phyloP scores from a whole-genome alignment of 2,113 vertebrate genomes.

The Benthochromis sp. region DNA sequence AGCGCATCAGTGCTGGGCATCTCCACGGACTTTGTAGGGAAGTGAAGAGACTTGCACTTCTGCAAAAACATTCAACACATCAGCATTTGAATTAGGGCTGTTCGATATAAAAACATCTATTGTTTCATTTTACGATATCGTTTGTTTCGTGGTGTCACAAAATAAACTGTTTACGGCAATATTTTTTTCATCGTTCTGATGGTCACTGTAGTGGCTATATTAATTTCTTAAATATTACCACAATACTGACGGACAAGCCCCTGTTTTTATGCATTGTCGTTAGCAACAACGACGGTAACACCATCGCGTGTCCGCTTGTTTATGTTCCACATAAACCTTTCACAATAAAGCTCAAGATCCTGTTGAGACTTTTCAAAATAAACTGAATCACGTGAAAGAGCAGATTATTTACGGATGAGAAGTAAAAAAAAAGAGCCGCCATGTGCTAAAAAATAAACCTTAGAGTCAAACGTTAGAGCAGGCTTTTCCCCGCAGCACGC shows the following conservation, averaged over 20 bases:
- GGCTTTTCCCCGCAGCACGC: too few relatives aligned
- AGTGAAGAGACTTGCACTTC: slow-evolving; percentile 54
- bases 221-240: background rate
- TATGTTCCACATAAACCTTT: background rate
- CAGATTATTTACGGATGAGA: too few relatives aligned
- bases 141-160: background rate
- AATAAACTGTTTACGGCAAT: background rate
- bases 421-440: too few relatives aligned
- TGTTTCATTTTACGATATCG: accelerated
- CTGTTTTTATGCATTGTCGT: accelerated
- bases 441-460: too few relatives aligned
- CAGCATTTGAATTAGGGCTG: background rate
- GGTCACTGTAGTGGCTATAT: background rate
- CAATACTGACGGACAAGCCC: accelerated
- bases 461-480: too few relatives aligned
- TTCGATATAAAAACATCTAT: background rate
- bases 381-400: too few relatives aligned
- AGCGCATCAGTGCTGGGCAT: slow-evolving; percentile 53
- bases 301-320: background rate
- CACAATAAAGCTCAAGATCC: too few relatives aligned
- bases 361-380: too few relatives aligned
- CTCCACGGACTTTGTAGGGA: slow-evolving; percentile 38
- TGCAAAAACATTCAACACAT: background rate
- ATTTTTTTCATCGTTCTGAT: accelerated
- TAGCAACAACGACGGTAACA: background rate